Conservation (phyloP, 2,797 vertebrate species). For the Pelochelys cantorii region DNA sequence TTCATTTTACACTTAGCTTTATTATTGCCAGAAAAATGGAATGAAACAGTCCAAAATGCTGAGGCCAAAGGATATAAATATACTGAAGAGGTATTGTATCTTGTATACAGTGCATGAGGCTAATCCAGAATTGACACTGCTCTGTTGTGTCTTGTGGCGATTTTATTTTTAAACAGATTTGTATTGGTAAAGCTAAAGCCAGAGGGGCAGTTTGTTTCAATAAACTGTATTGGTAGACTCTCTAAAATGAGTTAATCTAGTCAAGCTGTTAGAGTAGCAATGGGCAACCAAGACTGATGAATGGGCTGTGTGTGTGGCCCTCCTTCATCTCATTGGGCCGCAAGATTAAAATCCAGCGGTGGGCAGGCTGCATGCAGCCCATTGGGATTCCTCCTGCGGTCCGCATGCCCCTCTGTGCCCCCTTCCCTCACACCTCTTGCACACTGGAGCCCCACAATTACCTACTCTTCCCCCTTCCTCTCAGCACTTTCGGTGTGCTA, state of each 20-base stretch:
- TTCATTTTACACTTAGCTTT: not conserved
- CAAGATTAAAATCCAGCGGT: no score
- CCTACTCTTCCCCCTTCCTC: no score
- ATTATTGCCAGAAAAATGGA: not conserved
- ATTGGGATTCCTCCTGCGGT: no score
- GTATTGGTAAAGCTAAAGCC: not conserved
- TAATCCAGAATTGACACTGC: not conserved
- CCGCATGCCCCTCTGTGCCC: no score
- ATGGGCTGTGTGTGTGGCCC: no score
- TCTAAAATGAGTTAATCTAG: not conserved
- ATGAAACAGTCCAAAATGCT: not conserved
- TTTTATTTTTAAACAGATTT: not conserved
- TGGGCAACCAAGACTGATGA: no score
- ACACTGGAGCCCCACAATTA: no score
- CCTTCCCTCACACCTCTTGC: no score
- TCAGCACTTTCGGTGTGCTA: no score
- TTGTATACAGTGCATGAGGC: not conserved
- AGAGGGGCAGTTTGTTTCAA: not conserved
- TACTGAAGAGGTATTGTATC: not conserved
- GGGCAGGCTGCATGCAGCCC: no score
- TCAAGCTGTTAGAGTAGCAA: not conserved
- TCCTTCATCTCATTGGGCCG: no score
- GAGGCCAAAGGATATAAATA: not conserved
- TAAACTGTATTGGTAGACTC: not conserved
- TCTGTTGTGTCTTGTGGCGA: not conserved